Evolutionary conservation across 92 coral and sea anemone genomes (phyloP).

Genomic region (Siderastrea siderea): DNA sequence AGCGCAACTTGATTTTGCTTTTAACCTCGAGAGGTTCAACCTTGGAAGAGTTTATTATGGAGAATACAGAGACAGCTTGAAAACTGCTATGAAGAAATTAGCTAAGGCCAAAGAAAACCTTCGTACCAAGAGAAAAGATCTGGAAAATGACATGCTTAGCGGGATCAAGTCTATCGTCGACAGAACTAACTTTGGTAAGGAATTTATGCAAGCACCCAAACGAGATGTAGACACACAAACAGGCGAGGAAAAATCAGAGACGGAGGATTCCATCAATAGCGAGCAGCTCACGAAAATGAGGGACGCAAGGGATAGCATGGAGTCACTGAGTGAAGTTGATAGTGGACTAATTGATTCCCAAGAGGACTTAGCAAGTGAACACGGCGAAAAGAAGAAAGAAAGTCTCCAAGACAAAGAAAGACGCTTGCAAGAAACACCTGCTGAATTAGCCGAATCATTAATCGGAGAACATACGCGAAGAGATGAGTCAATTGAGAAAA

Average conservation of each 20-base stretch:
- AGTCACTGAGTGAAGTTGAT: not conserved
- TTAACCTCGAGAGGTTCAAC: conserved; percentile 87
- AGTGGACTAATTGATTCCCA: not conserved
- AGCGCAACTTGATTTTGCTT: conserved; percentile 69
- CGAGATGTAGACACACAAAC: conserved; percentile 60
- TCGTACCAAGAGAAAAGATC: conserved; percentile 44
- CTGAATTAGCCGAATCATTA: not conserved
- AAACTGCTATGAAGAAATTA: conserved; percentile 67
- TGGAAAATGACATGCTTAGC: conserved; percentile 64
- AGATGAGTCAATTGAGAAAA: not conserved
- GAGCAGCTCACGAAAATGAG: not conserved
- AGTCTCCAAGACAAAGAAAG: not conserved
- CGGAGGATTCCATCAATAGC: not conserved
- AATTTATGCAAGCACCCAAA: not conserved
- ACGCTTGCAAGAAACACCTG: too few relatives aligned
- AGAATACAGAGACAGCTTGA: conserved; percentile 88
- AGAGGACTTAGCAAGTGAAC: not conserved
- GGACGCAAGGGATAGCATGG: not conserved
- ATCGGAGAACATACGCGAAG: not conserved
- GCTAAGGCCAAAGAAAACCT: conserved; percentile 61
- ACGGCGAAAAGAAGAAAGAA: not conserved
- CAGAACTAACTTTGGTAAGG: conserved; percentile 63
- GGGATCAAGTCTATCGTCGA: conserved; percentile 67
- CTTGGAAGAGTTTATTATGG: conserved; percentile 89
- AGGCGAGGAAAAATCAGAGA: not conserved